Evolutionary conservation across 1,140 invertebrate species (phyloP).

Genomic region (Daktulosphaira vitifoliae): DNA sequence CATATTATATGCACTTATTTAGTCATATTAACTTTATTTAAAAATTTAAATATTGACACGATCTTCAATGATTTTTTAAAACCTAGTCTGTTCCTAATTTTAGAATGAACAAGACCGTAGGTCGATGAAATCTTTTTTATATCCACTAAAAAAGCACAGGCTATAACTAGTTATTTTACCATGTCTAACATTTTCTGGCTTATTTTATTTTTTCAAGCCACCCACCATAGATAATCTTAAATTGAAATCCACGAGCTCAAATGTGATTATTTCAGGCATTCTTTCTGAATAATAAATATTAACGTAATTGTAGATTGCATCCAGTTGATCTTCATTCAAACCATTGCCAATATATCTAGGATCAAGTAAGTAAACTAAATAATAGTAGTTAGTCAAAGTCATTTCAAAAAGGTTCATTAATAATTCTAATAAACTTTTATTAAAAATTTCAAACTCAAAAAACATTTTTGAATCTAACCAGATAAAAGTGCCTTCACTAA

Average conservation of each 20-base stretch:
- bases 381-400: not conserved
- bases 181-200: not conserved
- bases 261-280: conserved; percentile 6
- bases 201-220: not conserved
- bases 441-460: conserved; percentile 1
- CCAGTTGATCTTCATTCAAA: too few relatives aligned
- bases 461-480: conserved; percentile 8
- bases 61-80: conserved; percentile 37
- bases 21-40: too few relatives aligned
- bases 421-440: not conserved
- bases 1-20: too few relatives aligned
- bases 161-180: conserved; percentile 21
- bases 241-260: not conserved
- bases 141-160: conserved; percentile 34
- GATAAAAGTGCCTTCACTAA: conserved; percentile 5
- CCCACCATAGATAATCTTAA: conserved; percentile 13
- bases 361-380: conserved; percentile 7
- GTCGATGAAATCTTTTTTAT: conserved; percentile 36
- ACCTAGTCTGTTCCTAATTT: conserved; percentile 36
- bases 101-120: conserved; percentile 35
- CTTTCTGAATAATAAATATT: not conserved
- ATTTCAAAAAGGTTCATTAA: not conserved
- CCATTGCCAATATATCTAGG: conserved; percentile 1
- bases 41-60: conserved; percentile 33
- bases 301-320: too few relatives aligned